Percentiles rank a stretch among this genome's conserved stretches.
These are phyloP conservation scores for Dryomyza anilis DNA, from an alignment of 2,888 invertebrate genomes.

Conservation along the genomic window DNA sequence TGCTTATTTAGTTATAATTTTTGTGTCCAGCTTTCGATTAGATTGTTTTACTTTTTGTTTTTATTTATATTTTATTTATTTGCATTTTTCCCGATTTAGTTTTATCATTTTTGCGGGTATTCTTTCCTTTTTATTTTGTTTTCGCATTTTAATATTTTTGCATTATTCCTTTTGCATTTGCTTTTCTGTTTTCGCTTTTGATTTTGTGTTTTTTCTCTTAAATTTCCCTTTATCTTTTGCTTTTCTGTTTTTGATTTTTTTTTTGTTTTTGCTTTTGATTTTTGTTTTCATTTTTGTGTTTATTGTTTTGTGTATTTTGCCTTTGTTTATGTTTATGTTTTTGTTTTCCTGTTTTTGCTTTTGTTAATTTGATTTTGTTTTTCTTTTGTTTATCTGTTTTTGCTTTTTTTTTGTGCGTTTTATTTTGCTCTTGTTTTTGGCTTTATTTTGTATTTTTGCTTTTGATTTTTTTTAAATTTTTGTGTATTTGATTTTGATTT, in stretches of 20 bases:
- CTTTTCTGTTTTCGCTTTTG: not conserved
- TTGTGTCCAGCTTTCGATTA: too few species aligned
- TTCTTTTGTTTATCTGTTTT: too few species aligned
- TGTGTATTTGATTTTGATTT: slow-evolving; percentile 25
- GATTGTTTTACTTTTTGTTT: slow-evolving; percentile 7
- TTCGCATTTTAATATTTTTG: not conserved
- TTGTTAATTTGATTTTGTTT: too few species aligned
- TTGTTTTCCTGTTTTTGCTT: too few species aligned
- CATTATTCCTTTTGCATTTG: not conserved
- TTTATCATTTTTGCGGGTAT: not conserved
- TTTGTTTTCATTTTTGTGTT: not conserved
- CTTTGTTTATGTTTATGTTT: too few species aligned
- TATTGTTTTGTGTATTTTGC: too few species aligned
- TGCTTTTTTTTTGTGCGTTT: too few species aligned
- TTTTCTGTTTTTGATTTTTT: not conserved
- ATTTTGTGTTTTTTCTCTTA: not conserved
- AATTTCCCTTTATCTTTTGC: not conserved
- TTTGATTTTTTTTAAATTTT: slow-evolving; percentile 28
- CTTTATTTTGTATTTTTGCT: not conserved
- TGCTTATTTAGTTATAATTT: too few species aligned
- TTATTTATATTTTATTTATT: slow-evolving; percentile 4
- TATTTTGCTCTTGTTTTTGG: too few species aligned
- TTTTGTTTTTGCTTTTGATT: not conserved
- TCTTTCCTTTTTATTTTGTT: slow-evolving; percentile 1
- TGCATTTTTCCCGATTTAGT: not conserved